phyloP scores from a whole-genome alignment of 2,113 vertebrate genomes.

The Irena cyanogastra region DNA sequence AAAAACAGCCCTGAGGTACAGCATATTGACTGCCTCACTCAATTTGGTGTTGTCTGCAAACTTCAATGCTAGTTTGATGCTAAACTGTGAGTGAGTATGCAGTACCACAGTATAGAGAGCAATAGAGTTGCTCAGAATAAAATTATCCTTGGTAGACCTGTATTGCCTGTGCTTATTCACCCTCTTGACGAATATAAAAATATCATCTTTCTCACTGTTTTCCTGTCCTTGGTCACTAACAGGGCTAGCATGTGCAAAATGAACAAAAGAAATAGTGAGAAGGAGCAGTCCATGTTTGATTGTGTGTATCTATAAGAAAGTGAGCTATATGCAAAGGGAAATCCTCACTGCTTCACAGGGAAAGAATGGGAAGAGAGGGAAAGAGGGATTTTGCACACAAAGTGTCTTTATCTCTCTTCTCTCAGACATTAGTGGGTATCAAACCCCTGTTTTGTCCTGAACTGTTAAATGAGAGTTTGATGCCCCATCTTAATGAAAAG shows the following conservation, averaged over 20 bases:
- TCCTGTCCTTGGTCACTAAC: background rate
- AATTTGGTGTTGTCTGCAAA: background rate
- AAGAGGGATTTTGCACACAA: background rate
- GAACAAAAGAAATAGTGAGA: background rate
- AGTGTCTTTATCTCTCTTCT: background rate
- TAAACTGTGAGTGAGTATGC: background rate
- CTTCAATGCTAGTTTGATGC: background rate
- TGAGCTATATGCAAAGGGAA: background rate
- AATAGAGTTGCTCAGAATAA: background rate
- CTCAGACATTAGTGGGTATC: background rate
- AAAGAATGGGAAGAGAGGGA: background rate
- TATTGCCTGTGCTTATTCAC: background rate
- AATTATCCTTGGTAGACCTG: background rate
- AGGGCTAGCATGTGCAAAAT: background rate
- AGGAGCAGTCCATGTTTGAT: background rate
- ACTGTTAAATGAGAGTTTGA: background rate
- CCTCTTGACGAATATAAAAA: background rate
- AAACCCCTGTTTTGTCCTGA: background rate
- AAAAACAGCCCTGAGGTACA: background rate
- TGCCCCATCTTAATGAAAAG: background rate
- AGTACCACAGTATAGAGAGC: background rate
- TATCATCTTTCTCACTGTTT: background rate
- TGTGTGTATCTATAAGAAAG: background rate
- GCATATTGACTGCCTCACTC: background rate
- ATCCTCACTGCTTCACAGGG: background rate